Percentiles rank a stretch among this genome's conserved stretches.
Evolutionary conservation across 2,888 invertebrate species (phyloP).

Genomic region (Anodontia alba): DNA sequence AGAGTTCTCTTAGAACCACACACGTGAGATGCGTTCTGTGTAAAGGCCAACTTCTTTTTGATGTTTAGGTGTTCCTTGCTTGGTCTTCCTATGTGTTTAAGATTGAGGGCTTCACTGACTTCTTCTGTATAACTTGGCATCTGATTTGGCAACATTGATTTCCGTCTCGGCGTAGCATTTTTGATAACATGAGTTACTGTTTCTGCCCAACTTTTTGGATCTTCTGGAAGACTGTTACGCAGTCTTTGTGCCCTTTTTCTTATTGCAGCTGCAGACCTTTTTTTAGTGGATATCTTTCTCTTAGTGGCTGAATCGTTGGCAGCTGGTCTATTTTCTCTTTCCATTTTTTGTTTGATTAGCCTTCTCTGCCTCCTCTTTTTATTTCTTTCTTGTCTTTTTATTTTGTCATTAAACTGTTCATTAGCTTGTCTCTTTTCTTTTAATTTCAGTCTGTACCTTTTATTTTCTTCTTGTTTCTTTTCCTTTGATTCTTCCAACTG

Average conservation of each 20-base stretch:
- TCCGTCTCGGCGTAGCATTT: slow-evolving; percentile 25
- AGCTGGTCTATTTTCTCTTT: not conserved
- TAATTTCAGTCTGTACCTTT: not conserved
- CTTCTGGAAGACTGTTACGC: not conserved
- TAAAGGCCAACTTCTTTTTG: slow-evolving; percentile 33
- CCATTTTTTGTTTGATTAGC: not conserved
- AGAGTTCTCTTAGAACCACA: slow-evolving; percentile 8
- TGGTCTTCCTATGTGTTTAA: slow-evolving; percentile 31
- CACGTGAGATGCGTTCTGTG: not conserved
- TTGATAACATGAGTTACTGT: slow-evolving; percentile 22
- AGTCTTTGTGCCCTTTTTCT: slow-evolving; percentile 24
- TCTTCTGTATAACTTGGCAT: not conserved
- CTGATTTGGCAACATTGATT: not conserved
- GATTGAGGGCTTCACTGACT: not conserved
- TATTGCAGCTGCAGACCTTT: not conserved
- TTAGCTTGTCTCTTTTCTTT: not conserved
- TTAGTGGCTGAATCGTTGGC: not conserved
- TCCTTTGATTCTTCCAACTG: not conserved
- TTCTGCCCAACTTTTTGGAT: slow-evolving; percentile 15
- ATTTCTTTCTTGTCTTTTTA: not conserved
- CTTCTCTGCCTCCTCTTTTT: not conserved
- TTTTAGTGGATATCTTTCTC: not conserved
- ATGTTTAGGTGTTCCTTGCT: not conserved
- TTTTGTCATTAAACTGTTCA: not conserved
- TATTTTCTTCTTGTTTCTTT: not conserved